Conservation (phyloP, 1,140 invertebrate species). For the Cyrtorhinus lividipennis region DNA sequence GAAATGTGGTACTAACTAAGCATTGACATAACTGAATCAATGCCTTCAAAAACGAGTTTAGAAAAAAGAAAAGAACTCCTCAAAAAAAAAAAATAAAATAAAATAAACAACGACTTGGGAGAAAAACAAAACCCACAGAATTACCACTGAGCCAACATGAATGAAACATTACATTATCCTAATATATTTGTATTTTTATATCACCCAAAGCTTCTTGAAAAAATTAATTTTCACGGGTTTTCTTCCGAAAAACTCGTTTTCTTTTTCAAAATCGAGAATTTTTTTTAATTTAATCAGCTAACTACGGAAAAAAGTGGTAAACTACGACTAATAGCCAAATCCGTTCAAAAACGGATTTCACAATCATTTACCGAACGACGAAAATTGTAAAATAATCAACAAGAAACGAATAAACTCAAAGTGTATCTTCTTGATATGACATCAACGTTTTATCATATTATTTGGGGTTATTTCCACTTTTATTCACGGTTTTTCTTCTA, state of each 20-base stretch:
- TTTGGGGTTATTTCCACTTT: not conserved
- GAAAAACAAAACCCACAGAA: too few relatives aligned
- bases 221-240: conserved; percentile 4
- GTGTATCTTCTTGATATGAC: not conserved
- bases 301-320: not conserved
- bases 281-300: not conserved
- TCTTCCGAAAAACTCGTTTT: not conserved
- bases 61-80: too few relatives aligned
- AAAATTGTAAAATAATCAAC: not conserved
- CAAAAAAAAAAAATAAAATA: too few relatives aligned
- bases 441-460: not conserved
- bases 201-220: conserved; percentile 15
- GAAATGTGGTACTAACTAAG: too few relatives aligned
- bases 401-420: not conserved
- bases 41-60: too few relatives aligned
- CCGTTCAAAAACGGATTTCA: not conserved
- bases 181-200: conserved; percentile 7
- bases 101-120: too few relatives aligned
- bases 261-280: not conserved
- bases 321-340: not conserved
- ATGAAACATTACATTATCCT: not conserved
- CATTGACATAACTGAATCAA: too few relatives aligned
- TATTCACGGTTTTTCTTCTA: not conserved
- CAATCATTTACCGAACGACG: not conserved
- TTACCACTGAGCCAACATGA: not conserved